Evolutionary conservation across 2,113 vertebrate genomes (phyloP).

Genomic region (Lutjanus erythropterus): DNA sequence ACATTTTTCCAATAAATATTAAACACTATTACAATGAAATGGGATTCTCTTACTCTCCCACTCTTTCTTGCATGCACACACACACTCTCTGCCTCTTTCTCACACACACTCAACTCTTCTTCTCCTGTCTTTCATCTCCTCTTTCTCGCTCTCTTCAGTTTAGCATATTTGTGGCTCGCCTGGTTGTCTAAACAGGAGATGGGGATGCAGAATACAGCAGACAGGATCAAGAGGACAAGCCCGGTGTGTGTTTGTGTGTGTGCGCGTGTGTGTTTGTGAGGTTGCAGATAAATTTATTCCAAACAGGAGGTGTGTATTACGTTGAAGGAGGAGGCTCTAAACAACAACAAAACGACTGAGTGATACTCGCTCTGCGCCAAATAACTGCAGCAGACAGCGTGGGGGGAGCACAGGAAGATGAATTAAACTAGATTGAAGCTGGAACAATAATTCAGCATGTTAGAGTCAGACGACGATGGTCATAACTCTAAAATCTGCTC

Average conservation of each 20-base stretch:
- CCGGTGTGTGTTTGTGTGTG: constrained; percentile 26
- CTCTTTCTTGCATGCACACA: constrained; percentile 18
- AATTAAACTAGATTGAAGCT: constrained; percentile 28
- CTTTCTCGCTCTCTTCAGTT: constrained; percentile 71
- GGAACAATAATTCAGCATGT: constrained; percentile 28
- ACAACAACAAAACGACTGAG: constrained; percentile 59
- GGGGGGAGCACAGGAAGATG: not conserved
- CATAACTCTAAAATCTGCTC: constrained; percentile 4
- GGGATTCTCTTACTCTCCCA: constrained; percentile 78
- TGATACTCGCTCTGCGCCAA: constrained; percentile 42
- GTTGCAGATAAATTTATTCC: constrained; percentile 54
- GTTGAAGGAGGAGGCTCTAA: constrained; percentile 47
- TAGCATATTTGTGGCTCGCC: constrained; percentile 82
- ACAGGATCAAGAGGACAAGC: constrained; percentile 77
- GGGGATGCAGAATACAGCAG: constrained; percentile 79
- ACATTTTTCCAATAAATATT: constrained; percentile 89
- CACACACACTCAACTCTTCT: constrained; percentile 45
- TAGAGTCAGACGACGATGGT: constrained; percentile 14
- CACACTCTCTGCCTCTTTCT: constrained; percentile 4
- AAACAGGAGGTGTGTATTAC: constrained; percentile 64
- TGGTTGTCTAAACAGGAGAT: constrained; percentile 84
- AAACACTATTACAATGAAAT: constrained; percentile 88
- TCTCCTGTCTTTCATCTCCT: constrained; percentile 62
- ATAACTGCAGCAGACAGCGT: constrained; percentile 38
- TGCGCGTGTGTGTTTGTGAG: constrained; percentile 36